Conservation (phyloP, 1,140 invertebrate species). For the Acyrthosiphon pisum region DNA sequence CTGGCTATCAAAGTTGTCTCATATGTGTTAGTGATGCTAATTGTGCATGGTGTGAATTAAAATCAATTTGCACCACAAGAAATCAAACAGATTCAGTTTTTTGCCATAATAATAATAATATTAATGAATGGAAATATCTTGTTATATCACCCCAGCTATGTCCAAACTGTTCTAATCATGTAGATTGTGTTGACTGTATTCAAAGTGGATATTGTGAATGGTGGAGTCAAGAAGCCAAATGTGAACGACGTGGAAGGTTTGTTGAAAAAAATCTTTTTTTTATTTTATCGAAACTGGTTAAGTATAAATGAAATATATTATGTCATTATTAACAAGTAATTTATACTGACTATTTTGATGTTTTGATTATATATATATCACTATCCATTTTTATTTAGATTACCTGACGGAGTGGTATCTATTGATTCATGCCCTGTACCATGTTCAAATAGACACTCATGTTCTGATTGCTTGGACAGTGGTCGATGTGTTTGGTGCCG, state of each 20-base stretch:
- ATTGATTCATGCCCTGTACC: constrained; percentile 74
- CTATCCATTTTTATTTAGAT: constrained; percentile 59
- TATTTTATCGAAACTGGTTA: not conserved
- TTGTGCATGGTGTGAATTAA: constrained; percentile 89
- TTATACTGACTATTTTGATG: not conserved
- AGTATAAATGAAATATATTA: not conserved
- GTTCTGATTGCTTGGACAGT: constrained; percentile 82
- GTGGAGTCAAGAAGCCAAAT: constrained; percentile 84
- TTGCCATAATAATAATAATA: constrained; percentile 65
- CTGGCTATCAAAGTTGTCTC: constrained; percentile 81
- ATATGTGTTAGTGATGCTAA: constrained; percentile 86
- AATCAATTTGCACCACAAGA: constrained; percentile 70
- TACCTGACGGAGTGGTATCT: constrained; percentile 70
- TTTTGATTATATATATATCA: not conserved
- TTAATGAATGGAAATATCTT: constrained; percentile 76
- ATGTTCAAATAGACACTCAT: constrained; percentile 77
- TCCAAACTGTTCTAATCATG: constrained; percentile 84
- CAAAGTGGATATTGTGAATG: constrained; percentile 79
- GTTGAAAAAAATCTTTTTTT: not conserved
- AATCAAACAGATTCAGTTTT: constrained; percentile 70
- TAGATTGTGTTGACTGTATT: constrained; percentile 82
- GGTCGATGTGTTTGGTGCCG: constrained; percentile 96
- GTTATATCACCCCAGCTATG: constrained; percentile 82
- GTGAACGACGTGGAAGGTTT: constrained; percentile 77
- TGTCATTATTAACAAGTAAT: not conserved